Base-by-base conservation (phyloP, 2,797 vertebrate species). In the Aldrovandia affinis region DNA sequence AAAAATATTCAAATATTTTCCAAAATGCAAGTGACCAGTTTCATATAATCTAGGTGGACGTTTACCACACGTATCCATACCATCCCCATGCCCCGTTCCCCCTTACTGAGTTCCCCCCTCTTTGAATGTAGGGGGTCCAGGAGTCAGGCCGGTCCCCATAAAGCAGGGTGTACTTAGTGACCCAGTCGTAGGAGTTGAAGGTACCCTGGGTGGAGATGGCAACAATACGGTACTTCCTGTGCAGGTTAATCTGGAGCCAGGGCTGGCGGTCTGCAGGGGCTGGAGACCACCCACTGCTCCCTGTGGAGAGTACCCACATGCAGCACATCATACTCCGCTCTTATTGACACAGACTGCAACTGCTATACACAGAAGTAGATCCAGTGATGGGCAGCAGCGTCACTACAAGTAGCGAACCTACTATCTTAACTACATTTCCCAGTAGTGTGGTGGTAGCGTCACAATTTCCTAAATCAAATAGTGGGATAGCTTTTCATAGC, bases 121-220 rank as follows among this genome's bases (percentile, higher is more conserved):
- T 96, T 94, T 99, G 98, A 90, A 98, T 97, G 92, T 98, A 99
- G 0, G 98, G 98, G 8, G 97, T 99, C 98, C 98, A 99, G 89
- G 96, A 96, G 85, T 97, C 97, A 0, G 97, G 96, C 15, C 97
- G 95, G 91, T 99, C 98, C 3, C 97, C 97, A 0, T 97, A 99
- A 8, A 99, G 96, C 85, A 99, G 91, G 0, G 96, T 98, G 94
- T 99, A 99, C 88, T 96, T 98, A 0, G 97, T 96, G 78, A 99
- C 93, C 98, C 98, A 99, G 90, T 99, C 98, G 0, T 95, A 97
- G 0, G 97, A 98, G 93, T 99, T 99, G 92, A 98, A 99, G 63
- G 97, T 97, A 54, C 98, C 98, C 92, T 99, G 98, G 0, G 98
- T 99, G 91, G 98, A 97, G 73, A 99, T 97, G 0, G 97, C 98